phyloP scores from a whole-genome alignment of 2,113 vertebrate species.

The Caranx melampygus region DNA sequence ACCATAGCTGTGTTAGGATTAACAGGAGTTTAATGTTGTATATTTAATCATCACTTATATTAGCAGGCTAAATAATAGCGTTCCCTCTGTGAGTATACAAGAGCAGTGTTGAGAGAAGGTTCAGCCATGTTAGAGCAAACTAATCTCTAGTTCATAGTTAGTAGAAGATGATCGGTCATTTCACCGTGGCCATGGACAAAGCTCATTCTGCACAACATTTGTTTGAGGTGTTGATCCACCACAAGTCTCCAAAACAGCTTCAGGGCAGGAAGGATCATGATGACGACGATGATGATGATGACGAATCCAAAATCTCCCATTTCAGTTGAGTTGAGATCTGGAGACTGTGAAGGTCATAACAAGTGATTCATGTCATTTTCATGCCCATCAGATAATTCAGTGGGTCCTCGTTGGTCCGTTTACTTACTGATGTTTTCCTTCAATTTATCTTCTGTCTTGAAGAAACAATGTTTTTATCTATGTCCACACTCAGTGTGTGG shows the following conservation, averaged over 20 bases:
- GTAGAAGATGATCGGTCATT: slow-evolving; percentile 5
- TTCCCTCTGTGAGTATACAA: slow-evolving; percentile 5
- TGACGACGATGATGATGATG: no score
- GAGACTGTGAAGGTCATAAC: neutral
- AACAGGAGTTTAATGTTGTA: slow-evolving; percentile 11
- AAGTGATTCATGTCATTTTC: neutral
- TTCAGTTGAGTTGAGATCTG: neutral
- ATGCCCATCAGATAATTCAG: neutral
- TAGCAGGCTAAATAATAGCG: slow-evolving; percentile 2
- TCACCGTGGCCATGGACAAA: slow-evolving; percentile 1
- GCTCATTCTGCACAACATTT: neutral
- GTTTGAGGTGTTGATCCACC: neutral
- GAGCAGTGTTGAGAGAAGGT: slow-evolving; percentile 2
- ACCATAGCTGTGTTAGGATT: slow-evolving; percentile 20
- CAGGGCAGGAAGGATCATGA: no score
- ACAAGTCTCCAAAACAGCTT: no score
- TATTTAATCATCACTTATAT: slow-evolving; percentile 24
- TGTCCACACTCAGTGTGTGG: neutral
- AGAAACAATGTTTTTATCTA: neutral
- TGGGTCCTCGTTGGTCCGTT: neutral
- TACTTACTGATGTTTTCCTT: neutral
- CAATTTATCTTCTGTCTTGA: neutral
- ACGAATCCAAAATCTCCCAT: neutral
- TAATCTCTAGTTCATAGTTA: neutral
- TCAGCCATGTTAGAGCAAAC: slow-evolving; percentile 1